Conservation (phyloP, 2,888 invertebrate genomes). For the Brassicogethes aeneus region DNA sequence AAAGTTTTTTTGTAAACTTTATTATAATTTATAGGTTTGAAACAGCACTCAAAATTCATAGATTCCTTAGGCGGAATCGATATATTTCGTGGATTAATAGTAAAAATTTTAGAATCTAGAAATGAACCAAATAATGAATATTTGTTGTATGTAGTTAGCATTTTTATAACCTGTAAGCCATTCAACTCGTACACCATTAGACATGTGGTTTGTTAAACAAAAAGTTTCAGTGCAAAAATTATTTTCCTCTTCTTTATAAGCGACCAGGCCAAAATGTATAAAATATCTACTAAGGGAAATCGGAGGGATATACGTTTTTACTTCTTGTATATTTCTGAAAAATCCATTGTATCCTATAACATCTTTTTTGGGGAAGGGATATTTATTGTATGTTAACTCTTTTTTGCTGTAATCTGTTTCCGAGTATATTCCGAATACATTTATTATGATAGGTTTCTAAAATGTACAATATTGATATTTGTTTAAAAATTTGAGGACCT, state of each 20-base stretch:
- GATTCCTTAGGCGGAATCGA: slow-evolving; percentile 26
- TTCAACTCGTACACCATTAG: slow-evolving; percentile 18
- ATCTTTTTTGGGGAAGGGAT: slow-evolving; percentile 14
- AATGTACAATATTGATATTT: slow-evolving; percentile 9
- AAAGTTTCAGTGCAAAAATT: slow-evolving; percentile 8
- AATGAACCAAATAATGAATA: slow-evolving; percentile 8
- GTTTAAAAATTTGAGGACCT: neutral
- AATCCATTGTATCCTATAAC: slow-evolving; percentile 28
- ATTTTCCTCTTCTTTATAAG: slow-evolving; percentile 2
- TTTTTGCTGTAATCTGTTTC: slow-evolving; percentile 3
- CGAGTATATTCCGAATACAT: slow-evolving; percentile 25
- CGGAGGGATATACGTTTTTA: slow-evolving; percentile 18
- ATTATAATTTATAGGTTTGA: slow-evolving; percentile 27
- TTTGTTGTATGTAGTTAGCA: slow-evolving; percentile 4
- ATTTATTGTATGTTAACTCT: slow-evolving; percentile 12
- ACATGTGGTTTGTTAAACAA: slow-evolving; percentile 22
- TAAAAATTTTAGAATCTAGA: slow-evolving; percentile 30
- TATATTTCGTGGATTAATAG: slow-evolving; percentile 27
- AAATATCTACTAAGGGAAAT: slow-evolving; percentile 29
- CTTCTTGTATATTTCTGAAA: slow-evolving; percentile 24
- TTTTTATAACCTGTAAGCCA: slow-evolving; percentile 25
- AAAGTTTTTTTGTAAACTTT: slow-evolving; percentile 29
- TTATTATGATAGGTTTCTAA: slow-evolving; percentile 31
- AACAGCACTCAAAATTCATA: slow-evolving; percentile 33
- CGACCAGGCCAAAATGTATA: slow-evolving; percentile 33